phyloP scores from a whole-genome alignment of 2,797 vertebrate genomes.

The Cyclura pinguis region DNA sequence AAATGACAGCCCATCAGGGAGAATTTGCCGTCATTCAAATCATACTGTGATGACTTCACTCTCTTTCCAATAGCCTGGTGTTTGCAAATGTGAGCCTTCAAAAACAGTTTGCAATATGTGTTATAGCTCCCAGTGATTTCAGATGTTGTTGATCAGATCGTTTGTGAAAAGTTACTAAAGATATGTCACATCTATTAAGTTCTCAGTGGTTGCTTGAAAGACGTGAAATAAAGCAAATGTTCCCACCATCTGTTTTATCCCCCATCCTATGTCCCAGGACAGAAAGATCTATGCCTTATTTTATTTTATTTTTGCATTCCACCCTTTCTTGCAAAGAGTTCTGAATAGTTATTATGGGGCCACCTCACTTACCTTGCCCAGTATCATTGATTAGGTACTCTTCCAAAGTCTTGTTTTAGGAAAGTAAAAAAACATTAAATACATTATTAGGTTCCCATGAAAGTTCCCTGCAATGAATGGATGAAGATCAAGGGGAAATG shows the following conservation, averaged over 20 bases:
- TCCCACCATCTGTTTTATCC: background rate
- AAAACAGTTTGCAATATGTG: background rate
- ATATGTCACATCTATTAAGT: background rate
- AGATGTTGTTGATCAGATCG: background rate
- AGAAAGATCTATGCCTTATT: background rate
- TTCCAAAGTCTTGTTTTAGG: background rate
- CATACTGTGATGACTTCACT: background rate
- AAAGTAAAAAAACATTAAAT: too few species aligned
- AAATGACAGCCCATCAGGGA: constrained; percentile 1
- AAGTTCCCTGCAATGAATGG: background rate
- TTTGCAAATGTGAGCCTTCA: background rate
- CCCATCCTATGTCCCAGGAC: background rate
- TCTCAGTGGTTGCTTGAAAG: constrained; percentile 6
- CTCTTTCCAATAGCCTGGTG: background rate
- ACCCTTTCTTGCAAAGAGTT: background rate
- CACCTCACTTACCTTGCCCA: background rate
- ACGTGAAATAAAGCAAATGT: background rate
- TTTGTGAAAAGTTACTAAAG: background rate
- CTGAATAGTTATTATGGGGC: background rate
- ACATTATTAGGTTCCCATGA: background rate
- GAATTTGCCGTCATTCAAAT: background rate
- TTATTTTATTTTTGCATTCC: background rate
- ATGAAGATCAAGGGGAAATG: too few species aligned
- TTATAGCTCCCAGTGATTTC: background rate
- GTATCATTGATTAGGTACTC: background rate